Base-by-base conservation (phyloP, 1,140 invertebrate species). In the Notospermus geniculatus region DNA sequence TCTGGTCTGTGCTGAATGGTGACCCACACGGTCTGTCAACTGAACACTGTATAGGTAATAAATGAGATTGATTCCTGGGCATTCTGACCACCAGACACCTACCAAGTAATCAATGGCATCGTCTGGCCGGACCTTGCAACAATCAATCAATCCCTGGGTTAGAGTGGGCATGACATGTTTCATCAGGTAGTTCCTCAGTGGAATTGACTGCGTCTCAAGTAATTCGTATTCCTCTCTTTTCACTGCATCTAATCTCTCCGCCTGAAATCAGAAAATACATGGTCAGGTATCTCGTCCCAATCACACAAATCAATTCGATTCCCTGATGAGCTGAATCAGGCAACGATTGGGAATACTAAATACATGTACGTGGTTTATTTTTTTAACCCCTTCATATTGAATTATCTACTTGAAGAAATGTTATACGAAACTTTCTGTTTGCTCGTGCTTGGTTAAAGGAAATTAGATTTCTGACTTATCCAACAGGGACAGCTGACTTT, bases 101-200 rank as follows among this genome's bases (percentile, higher is more conserved):
- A 82, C 78, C 56, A 80, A 55, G 63, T 77, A 90, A 76, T 90
- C 88, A 62, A 90, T 83, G 11, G 89, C 88, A 77, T 90, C 88
- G 5, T 87, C 83, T 1, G 89, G 89, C 53, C 87, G 80, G 13
- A 87, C 72, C 75, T 86, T 86, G 13, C 86, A 86, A n/a, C 89
- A 86, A 78, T 90, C 86, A n/a, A 89, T 83, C 19, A 90, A 77
- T n/a, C 85, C 89, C 66, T 85, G 82, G 0, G 87, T 89, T 17
- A 90, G 78, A 1, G 87, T 88, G 1, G 89, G 89, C 77, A 90
- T 88, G 22, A 90, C 86, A 74, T 88, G 84, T 60, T 86, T 85
- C 77, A 89, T 85, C 13, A 90, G 77, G 74, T 90, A 91, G 70
- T 89, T 85, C 11, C 88, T 80, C 71, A 90, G 76, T 1, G 89